phyloP scores from a whole-genome alignment of 2,888 invertebrate genomes.

The Drosophila atroscutellata region DNA sequence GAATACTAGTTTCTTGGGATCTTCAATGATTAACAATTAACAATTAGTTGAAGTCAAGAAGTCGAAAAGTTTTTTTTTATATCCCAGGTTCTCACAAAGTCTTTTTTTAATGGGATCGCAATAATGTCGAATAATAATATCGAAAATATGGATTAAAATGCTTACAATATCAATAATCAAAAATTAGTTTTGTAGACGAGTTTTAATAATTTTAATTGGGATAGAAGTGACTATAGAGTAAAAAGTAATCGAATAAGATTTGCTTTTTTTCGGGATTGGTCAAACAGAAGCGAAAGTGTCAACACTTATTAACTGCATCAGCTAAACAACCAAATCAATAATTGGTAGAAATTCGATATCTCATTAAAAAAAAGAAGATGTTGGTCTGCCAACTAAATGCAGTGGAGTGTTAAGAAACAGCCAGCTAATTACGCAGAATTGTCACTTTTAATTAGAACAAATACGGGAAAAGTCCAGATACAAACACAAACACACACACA shows the following conservation, averaged over 20 bases:
- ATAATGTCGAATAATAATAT: background rate
- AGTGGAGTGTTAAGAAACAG: constrained; percentile 69
- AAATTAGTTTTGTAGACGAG: background rate
- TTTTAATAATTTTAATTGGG: background rate
- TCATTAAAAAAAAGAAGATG: constrained; percentile 3
- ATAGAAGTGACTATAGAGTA: background rate
- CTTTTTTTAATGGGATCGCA: background rate
- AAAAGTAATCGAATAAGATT: no score
- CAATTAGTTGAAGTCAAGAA: background rate
- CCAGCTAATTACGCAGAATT: constrained; percentile 80
- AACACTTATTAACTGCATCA: constrained; percentile 42
- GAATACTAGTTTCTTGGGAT: background rate
- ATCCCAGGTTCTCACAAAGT: no score
- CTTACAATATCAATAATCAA: background rate
- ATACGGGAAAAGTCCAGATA: constrained; percentile 42
- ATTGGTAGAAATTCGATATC: constrained; percentile 67
- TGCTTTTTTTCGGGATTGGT: background rate
- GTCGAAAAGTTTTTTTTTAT: background rate
- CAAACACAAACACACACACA: constrained; percentile 5
- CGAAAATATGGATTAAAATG: background rate
- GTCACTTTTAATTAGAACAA: constrained; percentile 82
- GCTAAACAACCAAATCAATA: constrained; percentile 58
- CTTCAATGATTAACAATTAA: background rate
- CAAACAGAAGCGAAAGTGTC: constrained; percentile 70
- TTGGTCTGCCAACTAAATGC: constrained; percentile 28